Percentiles rank a stretch among this genome's conserved stretches.
These are phyloP conservation scores for Sarcophaga peregrina DNA, from an alignment of 1,140 invertebrate species.

Conservation along the genomic window DNA sequence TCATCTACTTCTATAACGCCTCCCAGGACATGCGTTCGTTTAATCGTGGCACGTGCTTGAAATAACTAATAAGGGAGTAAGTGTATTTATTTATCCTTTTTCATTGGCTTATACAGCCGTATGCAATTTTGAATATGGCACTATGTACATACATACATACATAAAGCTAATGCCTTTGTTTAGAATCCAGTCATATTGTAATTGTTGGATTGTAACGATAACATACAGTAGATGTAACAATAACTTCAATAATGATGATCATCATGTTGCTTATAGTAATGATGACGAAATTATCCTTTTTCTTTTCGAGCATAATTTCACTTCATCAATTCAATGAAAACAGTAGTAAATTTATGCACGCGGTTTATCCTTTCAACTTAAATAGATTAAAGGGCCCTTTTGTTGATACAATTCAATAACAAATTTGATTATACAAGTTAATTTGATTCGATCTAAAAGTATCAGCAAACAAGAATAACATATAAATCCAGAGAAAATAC, in stretches of 20 bases:
- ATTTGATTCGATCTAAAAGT: conserved; percentile 5
- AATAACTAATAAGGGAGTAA: conserved; percentile 45
- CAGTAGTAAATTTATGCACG: conserved; percentile 22
- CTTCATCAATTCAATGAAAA: conserved; percentile 34
- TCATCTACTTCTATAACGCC: conserved; percentile 19
- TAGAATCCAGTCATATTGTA: background rate
- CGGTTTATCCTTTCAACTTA: conserved; percentile 21
- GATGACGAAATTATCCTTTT: background rate
- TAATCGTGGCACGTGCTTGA: conserved; percentile 46
- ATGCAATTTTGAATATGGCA: background rate
- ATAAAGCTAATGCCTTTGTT: conserved; percentile 7
- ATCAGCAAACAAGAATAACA: conserved; percentile 4
- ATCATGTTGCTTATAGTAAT: background rate
- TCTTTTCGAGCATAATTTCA: conserved; percentile 8
- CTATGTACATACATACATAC: background rate
- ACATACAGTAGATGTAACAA: background rate
- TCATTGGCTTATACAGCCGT: too few relatives aligned
- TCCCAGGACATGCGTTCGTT: conserved; percentile 36
- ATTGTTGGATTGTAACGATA: background rate
- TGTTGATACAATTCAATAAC: background rate
- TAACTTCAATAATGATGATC: too few relatives aligned
- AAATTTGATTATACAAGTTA: conserved; percentile 37
- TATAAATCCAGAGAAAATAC: too few relatives aligned
- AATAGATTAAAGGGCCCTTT: background rate
- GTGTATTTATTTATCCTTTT: background rate